These are phyloP conservation scores for Sebastes aleutianus DNA, from an alignment of 2,797 vertebrate species.

Conservation along the genomic window DNA sequence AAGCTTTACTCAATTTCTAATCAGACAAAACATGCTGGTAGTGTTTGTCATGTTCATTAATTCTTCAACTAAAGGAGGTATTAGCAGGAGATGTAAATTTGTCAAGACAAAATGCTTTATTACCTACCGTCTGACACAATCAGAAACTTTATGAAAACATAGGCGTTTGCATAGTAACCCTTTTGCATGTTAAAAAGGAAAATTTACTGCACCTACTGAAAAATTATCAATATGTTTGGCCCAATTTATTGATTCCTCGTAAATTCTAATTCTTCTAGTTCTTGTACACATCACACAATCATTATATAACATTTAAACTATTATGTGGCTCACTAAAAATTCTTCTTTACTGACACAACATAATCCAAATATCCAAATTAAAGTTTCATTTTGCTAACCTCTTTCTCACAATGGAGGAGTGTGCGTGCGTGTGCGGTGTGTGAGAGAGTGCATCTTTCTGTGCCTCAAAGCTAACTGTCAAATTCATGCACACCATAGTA, in stretches of 20 bases:
- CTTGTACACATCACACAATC: neutral
- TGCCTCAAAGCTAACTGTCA: conserved; percentile 67
- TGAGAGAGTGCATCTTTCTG: neutral
- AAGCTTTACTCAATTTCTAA: neutral
- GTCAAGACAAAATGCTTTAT: neutral
- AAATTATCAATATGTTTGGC: neutral
- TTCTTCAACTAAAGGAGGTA: neutral
- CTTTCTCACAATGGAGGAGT: neutral
- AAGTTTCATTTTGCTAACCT: neutral
- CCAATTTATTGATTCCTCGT: neutral
- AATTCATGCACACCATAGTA: conserved; percentile 56
- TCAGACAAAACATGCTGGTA: neutral
- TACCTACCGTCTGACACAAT: neutral
- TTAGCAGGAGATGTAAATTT: neutral
- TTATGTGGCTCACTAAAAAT: neutral
- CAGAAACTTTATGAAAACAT: neutral
- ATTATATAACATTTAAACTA: neutral
- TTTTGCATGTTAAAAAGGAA: neutral
- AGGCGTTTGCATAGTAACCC: neutral
- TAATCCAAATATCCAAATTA: neutral
- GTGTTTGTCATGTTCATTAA: neutral
- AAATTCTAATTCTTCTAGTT: neutral
- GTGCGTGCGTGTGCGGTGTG: neutral
- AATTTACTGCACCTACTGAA: neutral
- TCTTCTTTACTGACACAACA: neutral